Base-by-base conservation (phyloP, 2,797 vertebrate species). In the Microctenopoma lineatum region DNA sequence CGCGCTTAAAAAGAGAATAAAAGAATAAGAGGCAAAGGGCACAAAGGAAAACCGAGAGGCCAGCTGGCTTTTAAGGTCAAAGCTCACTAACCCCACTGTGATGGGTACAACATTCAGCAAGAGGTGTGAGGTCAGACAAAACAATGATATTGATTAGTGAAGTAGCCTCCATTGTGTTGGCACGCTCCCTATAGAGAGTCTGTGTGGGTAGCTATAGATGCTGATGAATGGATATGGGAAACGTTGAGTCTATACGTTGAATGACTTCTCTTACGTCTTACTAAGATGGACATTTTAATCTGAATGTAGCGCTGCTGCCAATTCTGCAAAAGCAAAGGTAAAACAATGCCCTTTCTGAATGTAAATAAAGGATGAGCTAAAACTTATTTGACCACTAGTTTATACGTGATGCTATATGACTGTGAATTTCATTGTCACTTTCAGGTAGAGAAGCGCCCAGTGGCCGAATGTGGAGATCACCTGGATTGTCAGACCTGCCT, bases 401-500 rank as follows among this genome's bases (percentile, higher is more conserved):
- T 21, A 21, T 21, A 21, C 21, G 21, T 21, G 21, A 21, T 21
- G 21, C 21, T 21, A 21, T 21, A 21, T 21, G 21, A 36, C 32
- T 1, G n/a, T 39, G 12, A 0, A 7, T 1, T 18, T 45, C 13
- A 0, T 2, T 21, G 34, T 81, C 3, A n/a, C 42, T 85, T 79
- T 44, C 78, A 99, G 97, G 92, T 99, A 21, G 92, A 95, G 80
- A 97, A 96, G 87, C 93, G 95, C 68, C 96, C 97, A 0, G 95
- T 99, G 79, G 94, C 95, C 27, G 96, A 98, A 84, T 99, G 98
- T 84, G 95, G 95, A 6, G 89, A 94, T 41, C 94, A 95, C 79
- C 65, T 85, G 9, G 95, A 97, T 79, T 99, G 98, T 59, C 91
- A 91, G 18, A 97, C 96, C 9, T 99, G 98, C 76, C 92, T 99